Conservation (phyloP, 2,797 vertebrate genomes). For the Helicolenus hilgendorfi region DNA sequence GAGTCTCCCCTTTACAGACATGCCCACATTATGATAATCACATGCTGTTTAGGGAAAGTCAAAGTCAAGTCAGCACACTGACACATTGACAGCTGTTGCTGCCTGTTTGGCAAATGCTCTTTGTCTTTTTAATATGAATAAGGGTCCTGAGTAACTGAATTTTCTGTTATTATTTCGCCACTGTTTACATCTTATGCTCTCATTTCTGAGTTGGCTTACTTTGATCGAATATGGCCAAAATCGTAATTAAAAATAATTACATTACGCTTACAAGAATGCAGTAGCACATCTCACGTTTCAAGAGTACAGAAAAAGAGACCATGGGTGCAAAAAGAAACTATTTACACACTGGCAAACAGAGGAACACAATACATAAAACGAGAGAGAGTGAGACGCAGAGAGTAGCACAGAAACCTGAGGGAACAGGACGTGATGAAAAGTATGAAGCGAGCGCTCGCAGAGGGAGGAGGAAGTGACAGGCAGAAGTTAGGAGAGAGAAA, state of each 20-base stretch:
- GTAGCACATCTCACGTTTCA: background rate
- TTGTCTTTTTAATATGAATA: no score
- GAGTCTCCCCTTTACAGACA: no score
- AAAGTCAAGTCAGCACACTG: no score
- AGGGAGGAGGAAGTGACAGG: conserved; percentile 36
- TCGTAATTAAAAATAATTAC: background rate
- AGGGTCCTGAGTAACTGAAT: no score
- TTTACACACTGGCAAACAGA: background rate
- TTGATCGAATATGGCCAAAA: background rate
- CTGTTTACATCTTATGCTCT: no score
- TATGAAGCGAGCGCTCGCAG: background rate
- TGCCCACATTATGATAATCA: no score
- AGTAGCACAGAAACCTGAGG: background rate
- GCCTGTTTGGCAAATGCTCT: no score
- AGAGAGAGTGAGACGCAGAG: background rate
- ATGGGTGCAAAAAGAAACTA: background rate
- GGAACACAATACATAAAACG: background rate
- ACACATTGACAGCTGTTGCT: no score
- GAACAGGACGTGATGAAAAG: conserved; percentile 31
- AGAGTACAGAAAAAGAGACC: background rate
- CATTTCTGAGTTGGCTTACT: background rate
- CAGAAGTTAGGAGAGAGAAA: conserved; percentile 30
- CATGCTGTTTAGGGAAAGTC: no score
- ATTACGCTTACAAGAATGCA: background rate
- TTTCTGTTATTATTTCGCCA: no score